Evolutionary conservation across 2,113 vertebrate genomes (phyloP).

Genomic region (Dasypus novemcinctus): DNA sequence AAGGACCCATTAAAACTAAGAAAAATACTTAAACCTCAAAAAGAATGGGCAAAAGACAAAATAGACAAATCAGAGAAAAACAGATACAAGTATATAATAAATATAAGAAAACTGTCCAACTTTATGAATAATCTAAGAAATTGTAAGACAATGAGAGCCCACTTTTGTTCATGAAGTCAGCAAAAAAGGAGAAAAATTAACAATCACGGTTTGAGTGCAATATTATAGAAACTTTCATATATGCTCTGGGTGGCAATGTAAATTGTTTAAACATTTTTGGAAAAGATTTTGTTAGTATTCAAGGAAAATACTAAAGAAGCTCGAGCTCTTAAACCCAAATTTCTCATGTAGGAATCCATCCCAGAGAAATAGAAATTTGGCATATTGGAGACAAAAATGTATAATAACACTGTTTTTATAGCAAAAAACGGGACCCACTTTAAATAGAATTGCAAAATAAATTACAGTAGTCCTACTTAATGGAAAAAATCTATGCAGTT

Average conservation of each 20-base stretch:
- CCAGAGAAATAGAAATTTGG: not conserved
- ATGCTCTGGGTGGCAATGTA: not conserved
- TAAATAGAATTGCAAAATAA: slow-evolving; percentile 10
- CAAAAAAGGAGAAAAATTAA: slow-evolving; percentile 1
- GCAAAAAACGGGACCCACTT: not conserved
- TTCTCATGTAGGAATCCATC: slow-evolving; percentile 1
- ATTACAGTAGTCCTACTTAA: not conserved
- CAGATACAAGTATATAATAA: not conserved
- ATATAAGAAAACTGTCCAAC: not conserved
- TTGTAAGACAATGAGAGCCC: not conserved
- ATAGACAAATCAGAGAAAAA: not conserved
- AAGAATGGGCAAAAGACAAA: slow-evolving; percentile 30
- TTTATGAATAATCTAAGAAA: slow-evolving; percentile 32
- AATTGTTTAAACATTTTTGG: not conserved
- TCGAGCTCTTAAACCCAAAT: not conserved
- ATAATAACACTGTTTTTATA: not conserved
- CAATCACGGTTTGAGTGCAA: not conserved
- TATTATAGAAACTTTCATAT: not conserved
- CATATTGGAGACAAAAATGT: not conserved
- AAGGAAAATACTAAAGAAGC: not conserved
- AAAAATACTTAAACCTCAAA: not conserved
- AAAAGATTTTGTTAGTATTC: not conserved
- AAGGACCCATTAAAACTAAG: slow-evolving; percentile 23
- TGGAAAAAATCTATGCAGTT: not conserved
- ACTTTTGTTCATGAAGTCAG: not conserved